Conservation (phyloP, 2,888 invertebrate species). For the Craniophora ligustri region DNA sequence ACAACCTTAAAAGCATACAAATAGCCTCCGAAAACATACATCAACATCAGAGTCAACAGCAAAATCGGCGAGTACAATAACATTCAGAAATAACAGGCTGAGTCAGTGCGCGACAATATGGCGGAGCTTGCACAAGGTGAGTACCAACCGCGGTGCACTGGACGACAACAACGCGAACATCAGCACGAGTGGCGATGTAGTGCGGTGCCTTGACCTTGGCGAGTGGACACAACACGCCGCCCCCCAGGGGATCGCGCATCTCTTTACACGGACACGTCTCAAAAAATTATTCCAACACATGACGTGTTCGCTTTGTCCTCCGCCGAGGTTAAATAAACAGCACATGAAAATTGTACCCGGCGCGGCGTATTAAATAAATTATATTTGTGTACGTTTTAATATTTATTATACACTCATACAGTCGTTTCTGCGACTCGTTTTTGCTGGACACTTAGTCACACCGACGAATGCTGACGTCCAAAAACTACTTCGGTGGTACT, state of each 20-base stretch:
- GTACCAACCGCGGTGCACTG: conserved; percentile 29
- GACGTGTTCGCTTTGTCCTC: conserved; percentile 38
- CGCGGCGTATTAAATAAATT: conserved; percentile 21
- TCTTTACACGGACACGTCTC: conserved; percentile 16
- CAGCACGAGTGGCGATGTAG: not conserved
- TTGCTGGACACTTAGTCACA: conserved; percentile 12
- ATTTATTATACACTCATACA: conserved; percentile 1
- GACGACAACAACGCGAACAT: conserved; percentile 11
- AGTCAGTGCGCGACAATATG: conserved; percentile 29
- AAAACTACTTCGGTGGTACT: conserved; percentile 12
- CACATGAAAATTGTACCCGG: conserved; percentile 19
- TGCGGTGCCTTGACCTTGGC: conserved; percentile 38
- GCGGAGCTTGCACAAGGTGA: conserved; percentile 15
- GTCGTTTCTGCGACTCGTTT: conserved; percentile 4
- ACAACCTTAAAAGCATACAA: conserved; percentile 17
- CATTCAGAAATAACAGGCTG: conserved; percentile 39
- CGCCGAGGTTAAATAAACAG: conserved; percentile 38
- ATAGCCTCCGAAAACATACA: conserved; percentile 1
- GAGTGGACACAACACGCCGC: conserved; percentile 11
- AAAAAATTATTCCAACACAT: conserved; percentile 17
- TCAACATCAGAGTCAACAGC: conserved; percentile 17
- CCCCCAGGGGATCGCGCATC: conserved; percentile 15
- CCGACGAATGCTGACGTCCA: conserved; percentile 6
- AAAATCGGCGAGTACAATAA: conserved; percentile 27
- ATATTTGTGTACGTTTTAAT: conserved; percentile 16